Base-by-base conservation (phyloP, 1,140 invertebrate species). In the Aphidius ervi region DNA sequence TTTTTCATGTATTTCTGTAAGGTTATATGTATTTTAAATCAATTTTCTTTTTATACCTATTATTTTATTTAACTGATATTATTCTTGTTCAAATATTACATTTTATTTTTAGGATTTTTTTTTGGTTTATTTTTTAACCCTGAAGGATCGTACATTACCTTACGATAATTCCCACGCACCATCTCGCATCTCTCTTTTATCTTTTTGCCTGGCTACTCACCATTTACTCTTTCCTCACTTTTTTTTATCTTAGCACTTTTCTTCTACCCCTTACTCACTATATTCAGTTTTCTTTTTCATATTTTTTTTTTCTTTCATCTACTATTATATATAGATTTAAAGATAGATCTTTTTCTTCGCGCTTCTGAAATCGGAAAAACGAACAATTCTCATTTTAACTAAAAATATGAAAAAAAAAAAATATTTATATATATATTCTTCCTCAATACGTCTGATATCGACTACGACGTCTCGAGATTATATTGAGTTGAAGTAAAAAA, bases 141-240 rank as follows among this genome's bases (percentile, higher is more conserved):
- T 31, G 4, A 31, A 46, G 40, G 55, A 48, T 52, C 55, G 52
- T 61, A 53, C 61, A 63, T 61, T 63, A 61, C 46, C 56, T 31
- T 31, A 54, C 64, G 58, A 63, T 63, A 65, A 65, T 65, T 65
- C 64, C 49, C 53, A 62, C 57, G 61, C 64, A 62, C 4, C 60
- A 65, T 60, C 61, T 60, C 60, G 58, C 47, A 40, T 53, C 41
- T 40, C 45, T 53, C 56, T 59, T 59, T 62, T 62, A 31, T 62
- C 56, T 50, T 59, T 65, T 59, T 62, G 56, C 57, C 56, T 41
- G 20, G 49, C 49, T 6, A 42, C 56, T 49, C 41, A 55, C 23
- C 49, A 47, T 10, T 57, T 48, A 23, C 47, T 46, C 40, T 46
- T 47, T 42, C 57, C 20, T 56, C 20, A 55, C 53, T 50, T 50